Evolutionary conservation across 2,797 vertebrate genomes (phyloP).

Genomic region (Yasuhikotakia modesta): DNA sequence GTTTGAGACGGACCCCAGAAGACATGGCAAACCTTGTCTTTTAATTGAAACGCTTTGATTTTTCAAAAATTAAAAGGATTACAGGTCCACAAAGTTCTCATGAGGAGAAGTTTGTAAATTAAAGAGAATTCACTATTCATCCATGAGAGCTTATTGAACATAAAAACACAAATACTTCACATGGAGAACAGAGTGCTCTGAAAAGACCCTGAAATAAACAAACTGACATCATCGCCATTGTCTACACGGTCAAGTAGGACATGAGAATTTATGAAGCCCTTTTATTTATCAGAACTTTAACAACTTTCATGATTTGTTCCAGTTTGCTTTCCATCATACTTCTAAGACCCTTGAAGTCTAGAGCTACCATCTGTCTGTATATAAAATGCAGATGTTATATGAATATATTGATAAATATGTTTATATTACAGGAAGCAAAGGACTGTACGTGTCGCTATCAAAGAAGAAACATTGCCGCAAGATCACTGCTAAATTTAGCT

Average conservation of each 20-base stretch:
- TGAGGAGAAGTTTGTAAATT: conserved; percentile 5
- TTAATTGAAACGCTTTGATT: conserved; percentile 45
- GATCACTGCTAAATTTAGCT: conserved; percentile 24
- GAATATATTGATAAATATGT: conserved; percentile 45
- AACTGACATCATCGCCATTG: neutral
- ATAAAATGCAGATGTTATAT: conserved; percentile 40
- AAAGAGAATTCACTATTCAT: conserved; percentile 14
- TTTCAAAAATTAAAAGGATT: conserved; percentile 16
- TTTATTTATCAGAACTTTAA: conserved; percentile 41
- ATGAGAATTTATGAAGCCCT: neutral
- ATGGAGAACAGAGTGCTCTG: neutral
- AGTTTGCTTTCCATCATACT: conserved; percentile 32
- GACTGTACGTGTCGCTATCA: neutral
- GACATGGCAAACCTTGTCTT: conserved; percentile 21
- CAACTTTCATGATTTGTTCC: conserved; percentile 3
- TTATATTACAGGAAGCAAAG: conserved; percentile 14
- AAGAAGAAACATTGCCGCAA: conserved; percentile 24
- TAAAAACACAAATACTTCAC: neutral
- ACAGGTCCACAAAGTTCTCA: neutral
- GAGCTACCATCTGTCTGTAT: conserved; percentile 42
- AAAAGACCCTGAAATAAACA: neutral
- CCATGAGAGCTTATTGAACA: neutral
- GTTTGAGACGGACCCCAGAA: conserved; percentile 15
- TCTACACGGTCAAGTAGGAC: neutral
- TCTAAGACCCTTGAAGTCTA: conserved; percentile 24